Base-by-base conservation (phyloP, 2,888 invertebrate genomes). In the Cephus nigrinus region DNA sequence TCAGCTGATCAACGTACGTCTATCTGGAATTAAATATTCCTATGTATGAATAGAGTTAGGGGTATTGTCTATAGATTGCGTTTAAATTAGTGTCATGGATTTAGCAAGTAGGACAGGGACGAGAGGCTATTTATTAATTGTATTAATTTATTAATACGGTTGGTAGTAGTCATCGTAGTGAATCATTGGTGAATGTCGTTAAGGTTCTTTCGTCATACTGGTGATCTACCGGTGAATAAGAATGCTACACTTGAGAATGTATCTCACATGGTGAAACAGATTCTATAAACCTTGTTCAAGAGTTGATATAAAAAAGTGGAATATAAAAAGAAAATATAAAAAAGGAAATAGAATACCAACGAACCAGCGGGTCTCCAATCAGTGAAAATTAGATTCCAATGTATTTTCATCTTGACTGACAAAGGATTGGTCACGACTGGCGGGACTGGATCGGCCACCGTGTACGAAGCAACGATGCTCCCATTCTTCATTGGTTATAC, bases 371-470 rank as follows among this genome's bases (percentile, higher is more conserved):
- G 71, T 73, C 75, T 76, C 80, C 76, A 55, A 81, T 77, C 82
- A 81, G 80, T 84, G 80, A 85, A 81, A 86, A 85, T 86, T 82
- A 80, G 85, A 85, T 84, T 85, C 84, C 82, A 78, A 79, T 78
- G 83, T 83, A 87, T 86, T 86, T 87, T 88, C 86, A 86, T 86
- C 84, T 82, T 80, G 81, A 78, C 83, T 76, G 80, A 81, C 84
- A 82, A 88, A 87, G 84, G 86, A 87, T 88, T 88, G 81, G 88
- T 87, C 87, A 86, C 85, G 85, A 86, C 32, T 30, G 76, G 68
- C 75, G 30, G 12, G 11, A 23, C 75, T 82, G 79, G 84, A 79
- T 80, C 81, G 77, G 79, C 76, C 73, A 76, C 71, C 71, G 71
- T 33, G 31, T 55, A 55, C 55, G 55, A 55, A 55, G 55, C 9